phyloP scores from a whole-genome alignment of 2,888 invertebrate species.

The Clivina fossor region DNA sequence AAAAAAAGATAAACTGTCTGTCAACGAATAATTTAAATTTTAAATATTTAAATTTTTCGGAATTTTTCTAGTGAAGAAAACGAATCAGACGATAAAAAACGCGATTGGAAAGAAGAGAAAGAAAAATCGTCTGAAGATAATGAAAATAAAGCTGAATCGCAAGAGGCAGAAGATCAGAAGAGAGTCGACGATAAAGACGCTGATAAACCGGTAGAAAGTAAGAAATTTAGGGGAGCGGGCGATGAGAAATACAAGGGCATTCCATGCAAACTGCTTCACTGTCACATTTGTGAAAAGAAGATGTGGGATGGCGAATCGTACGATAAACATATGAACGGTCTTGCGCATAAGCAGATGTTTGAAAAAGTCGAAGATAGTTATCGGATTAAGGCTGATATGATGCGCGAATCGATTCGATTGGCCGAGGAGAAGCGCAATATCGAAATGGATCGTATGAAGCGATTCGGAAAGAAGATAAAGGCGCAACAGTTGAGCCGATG shows the following conservation, averaged over 20 bases:
- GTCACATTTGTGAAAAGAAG: constrained; percentile 81
- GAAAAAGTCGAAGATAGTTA: constrained; percentile 75
- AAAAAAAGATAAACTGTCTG: no score
- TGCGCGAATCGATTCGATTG: constrained; percentile 81
- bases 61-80: constrained; percentile 26
- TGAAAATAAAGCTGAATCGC: no score
- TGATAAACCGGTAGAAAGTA: constrained; percentile 50
- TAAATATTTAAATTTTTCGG: no score
- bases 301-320: constrained; percentile 80
- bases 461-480: constrained; percentile 69
- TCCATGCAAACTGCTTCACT: constrained; percentile 68
- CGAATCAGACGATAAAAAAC: constrained; percentile 46
- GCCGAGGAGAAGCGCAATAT: constrained; percentile 67
- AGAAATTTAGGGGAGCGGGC: no score
- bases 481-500: constrained; percentile 66
- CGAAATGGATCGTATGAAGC: constrained; percentile 69
- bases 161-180: constrained; percentile 38
- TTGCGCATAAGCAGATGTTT: constrained; percentile 75
- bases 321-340: constrained; percentile 72
- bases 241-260: constrained; percentile 62
- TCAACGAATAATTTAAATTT: no score
- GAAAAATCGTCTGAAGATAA: constrained; percentile 39
- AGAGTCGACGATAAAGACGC: constrained; percentile 44
- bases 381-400: constrained; percentile 72
- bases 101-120: constrained; percentile 51